Evolutionary conservation across 2,113 vertebrate genomes (phyloP), one percentile per base, ranked within the genome.

Genomic region (Cheirogaleus medius): DNA sequence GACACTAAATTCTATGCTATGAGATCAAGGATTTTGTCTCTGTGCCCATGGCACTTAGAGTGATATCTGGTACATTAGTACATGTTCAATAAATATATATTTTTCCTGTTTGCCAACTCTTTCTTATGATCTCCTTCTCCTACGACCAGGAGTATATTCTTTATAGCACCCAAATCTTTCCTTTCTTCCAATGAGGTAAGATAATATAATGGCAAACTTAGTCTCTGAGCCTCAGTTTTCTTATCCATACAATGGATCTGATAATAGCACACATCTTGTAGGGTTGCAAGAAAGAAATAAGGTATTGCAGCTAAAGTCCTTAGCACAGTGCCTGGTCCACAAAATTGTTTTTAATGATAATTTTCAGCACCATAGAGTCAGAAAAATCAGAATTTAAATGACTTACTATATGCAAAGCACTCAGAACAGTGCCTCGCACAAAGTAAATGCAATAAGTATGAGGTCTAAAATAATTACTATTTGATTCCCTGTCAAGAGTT

Each of bases 401-500:
- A 80, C 23, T 86, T 87, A 58, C 25, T 52, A 15, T 34, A 77
- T 21, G 9, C 34, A 87, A 74, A 95, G 4, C 37, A 92, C 58
- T 90, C 60, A 63, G 27, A 63, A 29, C 49, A 91, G 42, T 90
- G 64, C 49, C 37, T 80, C 18, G 4, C 63, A 90, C 52, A 20
- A n/a, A 74, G 17, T 63, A 66, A 78, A 44, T 81, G 42, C 34
- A 83, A 27, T 83, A 87, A 85, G 15, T 29, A 12, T 90, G 58
- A 66, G 2, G 12, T 27, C 68, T 94, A 77, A 78, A 73, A 69
- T 84, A 15, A 66, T 66, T 10, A 44, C 34, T 42, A 81, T 77
- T 90, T 92, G 42, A 92, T 94, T 92, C 49, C 60, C 49, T 29
- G 37, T 78, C 34, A 86, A 52, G 58, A 85, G 47, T 69, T 91